A percentile compares a stretch with the other conserved stretches of the same genome.
Evolutionary conservation across 1,140 invertebrate species (phyloP).

Genomic region (Melipona quadrifasciata): DNA sequence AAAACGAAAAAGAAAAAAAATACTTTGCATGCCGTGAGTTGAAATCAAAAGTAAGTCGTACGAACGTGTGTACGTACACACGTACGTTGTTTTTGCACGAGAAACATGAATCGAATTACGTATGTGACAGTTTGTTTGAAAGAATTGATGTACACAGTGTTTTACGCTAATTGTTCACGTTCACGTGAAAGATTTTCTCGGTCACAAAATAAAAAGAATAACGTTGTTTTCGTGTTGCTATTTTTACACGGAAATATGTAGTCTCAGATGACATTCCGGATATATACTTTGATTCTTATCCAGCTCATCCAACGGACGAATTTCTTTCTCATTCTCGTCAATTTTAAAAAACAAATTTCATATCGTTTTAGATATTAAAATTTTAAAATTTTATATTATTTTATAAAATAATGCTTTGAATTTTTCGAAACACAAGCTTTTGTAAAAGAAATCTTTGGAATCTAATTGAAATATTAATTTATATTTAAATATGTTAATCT

Average conservation of each 20-base stretch:
- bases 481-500: neutral
- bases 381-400: neutral
- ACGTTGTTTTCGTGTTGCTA: neutral
- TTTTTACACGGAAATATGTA: slow-evolving; percentile 17
- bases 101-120: neutral
- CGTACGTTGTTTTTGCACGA: too few species aligned
- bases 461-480: too few species aligned
- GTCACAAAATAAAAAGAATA: neutral
- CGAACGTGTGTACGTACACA: too few species aligned
- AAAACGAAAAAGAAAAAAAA: too few species aligned
- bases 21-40: too few species aligned
- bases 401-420: neutral
- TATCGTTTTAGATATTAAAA: too few species aligned
- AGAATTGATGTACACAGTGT: neutral
- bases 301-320: neutral
- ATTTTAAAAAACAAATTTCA: neutral
- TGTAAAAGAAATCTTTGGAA: too few species aligned
- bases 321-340: neutral
- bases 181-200: neutral
- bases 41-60: too few species aligned
- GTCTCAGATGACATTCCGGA: neutral
- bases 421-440: too few species aligned
- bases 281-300: neutral
- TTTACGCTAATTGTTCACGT: neutral
- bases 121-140: neutral